phyloP scores from a whole-genome alignment of 1,140 invertebrate genomes.

The Ceratosolen solmsi region DNA sequence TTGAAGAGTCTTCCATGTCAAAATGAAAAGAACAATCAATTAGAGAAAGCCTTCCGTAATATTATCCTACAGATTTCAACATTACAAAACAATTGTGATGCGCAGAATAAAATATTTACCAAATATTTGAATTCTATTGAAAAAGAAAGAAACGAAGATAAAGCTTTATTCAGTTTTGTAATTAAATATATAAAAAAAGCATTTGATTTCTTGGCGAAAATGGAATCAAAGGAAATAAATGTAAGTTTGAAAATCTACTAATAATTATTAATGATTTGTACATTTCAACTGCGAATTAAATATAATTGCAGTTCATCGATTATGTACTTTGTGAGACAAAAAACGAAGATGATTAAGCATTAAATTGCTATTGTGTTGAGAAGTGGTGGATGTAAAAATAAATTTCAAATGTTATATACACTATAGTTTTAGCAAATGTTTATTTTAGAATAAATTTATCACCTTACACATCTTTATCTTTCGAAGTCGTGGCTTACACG shows the following conservation, averaged over 20 bases:
- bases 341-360: too few species aligned
- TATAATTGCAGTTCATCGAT: constrained; percentile 37
- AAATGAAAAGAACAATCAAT: constrained; percentile 23
- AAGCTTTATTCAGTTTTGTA: constrained; percentile 4
- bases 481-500: background rate
- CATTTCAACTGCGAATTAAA: background rate
- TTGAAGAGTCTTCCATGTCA: too few species aligned
- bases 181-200: background rate
- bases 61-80: background rate
- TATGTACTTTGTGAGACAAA: constrained; percentile 9
- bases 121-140: background rate
- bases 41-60: constrained; percentile 14
- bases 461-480: constrained; percentile 3
- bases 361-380: background rate
- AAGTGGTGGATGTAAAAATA: background rate
- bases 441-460: constrained; percentile 41
- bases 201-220: constrained; percentile 19
- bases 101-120: background rate
- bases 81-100: background rate
- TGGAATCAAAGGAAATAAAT: background rate
- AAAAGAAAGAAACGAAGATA: constrained; percentile 4
- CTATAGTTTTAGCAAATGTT: constrained; percentile 36
- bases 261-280: too few species aligned
- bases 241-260: constrained; percentile 36
- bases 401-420: background rate